Evolutionary conservation across 1,140 invertebrate species (phyloP), one percentile per base, ranked within the genome.

Genomic region (Drosophila busckii): DNA sequence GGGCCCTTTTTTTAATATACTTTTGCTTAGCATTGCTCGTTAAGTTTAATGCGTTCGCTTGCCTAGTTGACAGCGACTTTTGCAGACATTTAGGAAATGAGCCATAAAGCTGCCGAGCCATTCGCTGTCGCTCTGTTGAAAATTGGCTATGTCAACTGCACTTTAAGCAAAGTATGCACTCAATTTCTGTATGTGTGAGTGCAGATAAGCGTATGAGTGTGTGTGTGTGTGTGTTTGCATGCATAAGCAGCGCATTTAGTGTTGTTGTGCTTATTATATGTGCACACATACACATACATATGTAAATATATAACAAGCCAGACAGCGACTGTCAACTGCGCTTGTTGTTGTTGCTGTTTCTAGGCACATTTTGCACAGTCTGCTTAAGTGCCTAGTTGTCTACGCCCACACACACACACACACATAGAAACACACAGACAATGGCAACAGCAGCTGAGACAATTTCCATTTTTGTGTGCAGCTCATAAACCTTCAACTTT

Each of bases 391-490:
- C 54, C 58, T 38, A 56, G 62, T 44, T 63, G 67, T 76, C 71
- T 70, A 41, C 52, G 20, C 49, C 53, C 44, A 50, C 20, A 52
- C 26, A 22, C 8, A 22, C 10, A 16, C 16, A 16, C 23, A 42
- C 22, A 42, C 13, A 23, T 2, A 17, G 12, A 35, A 28, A 37
- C 12, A 32, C 42, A 23, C 26, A 28, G 23, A 40, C 38, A 38
- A 35, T 29, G 49, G 17, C 58, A 59, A 54, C 28, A 28, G n/a
- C 56, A 58, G 46, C 67, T 34, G 55, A 12, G 68, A 73, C 64
- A 65, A 80, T 78, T 78, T 78, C 63, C 73, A 78, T 78, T 78
- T 78, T 78, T 78, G 68, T 76, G 70, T 76, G 73, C 68, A 78
- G 54, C 73, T 64, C 75, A 65, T 80, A 82, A 80, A 78, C 73